Evolutionary conservation across 2,888 invertebrate species (phyloP).

Genomic region (Steinernema carpocapsae): DNA sequence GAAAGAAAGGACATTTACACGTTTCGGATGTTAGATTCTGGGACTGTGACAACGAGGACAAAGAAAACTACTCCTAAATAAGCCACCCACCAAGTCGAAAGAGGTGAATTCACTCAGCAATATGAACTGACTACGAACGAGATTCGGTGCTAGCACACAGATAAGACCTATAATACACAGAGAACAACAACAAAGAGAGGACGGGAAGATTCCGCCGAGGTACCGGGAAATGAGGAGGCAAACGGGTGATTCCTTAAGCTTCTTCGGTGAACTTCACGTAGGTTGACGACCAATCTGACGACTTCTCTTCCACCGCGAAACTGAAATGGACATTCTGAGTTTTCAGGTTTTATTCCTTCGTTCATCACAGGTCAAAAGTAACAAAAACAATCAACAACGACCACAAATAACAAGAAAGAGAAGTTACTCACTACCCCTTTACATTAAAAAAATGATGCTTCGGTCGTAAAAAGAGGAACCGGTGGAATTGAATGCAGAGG

Average conservation of each 20-base stretch:
- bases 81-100: slow-evolving; percentile 24
- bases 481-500: neutral
- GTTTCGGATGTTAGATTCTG: slow-evolving; percentile 18
- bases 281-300: neutral
- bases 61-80: slow-evolving; percentile 24
- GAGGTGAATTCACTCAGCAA: slow-evolving; percentile 2
- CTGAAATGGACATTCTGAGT: neutral
- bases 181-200: neutral
- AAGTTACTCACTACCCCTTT: neutral
- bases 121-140: neutral
- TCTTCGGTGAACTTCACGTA: neutral
- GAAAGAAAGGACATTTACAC: slow-evolving; percentile 25
- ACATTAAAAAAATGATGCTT: neutral
- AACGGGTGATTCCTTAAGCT: neutral
- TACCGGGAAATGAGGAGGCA: neutral
- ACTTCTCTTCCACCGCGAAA: slow-evolving; percentile 16
- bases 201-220: neutral
- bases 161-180: too few species aligned
- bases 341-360: neutral
- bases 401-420: slow-evolving; percentile 12
- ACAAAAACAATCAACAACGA: slow-evolving; percentile 27
- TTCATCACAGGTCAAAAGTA: slow-evolving; percentile 10
- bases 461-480: slow-evolving; percentile 2
- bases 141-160: too few species aligned
- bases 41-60: slow-evolving; percentile 17